Base-by-base conservation (phyloP, 2,113 vertebrate species). In the Tyto alba region DNA sequence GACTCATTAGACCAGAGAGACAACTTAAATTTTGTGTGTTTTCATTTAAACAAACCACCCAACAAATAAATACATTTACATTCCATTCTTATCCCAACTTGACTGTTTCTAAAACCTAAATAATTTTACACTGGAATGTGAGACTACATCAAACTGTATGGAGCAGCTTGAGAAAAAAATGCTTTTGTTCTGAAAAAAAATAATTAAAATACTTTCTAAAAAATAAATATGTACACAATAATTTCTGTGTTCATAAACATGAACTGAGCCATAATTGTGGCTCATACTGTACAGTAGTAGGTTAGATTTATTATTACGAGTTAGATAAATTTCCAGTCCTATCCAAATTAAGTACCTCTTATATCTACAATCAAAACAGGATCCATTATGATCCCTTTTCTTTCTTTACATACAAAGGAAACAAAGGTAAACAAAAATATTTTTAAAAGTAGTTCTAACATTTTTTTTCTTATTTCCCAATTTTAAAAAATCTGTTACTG, bases 21-120 rank as follows among this genome's bases (percentile, higher is more conserved):
- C 0, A 19, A 19, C 5, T 3, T 40, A 0, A 8, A 11, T 40
- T 73, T 71, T 62, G 45, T 18, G 6, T 63, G 14, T 6, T 59
- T 48, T 80, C 9, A 64, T 82, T 52, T 50, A 73, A 79, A 72
- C 13, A 88, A 45, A 18, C 4, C 8, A n/a, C 13, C 2, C 66
- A 71, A 68, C 16, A 45, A 71, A 79, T 10, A 75, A 56, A 79
- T 79, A 1, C 10, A 64, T 32, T 17, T 82, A 11, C 27, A 56
- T 79, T 68, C 43, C 36, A 55, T 69, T 74, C 15, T 89, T 89
- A 74, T 29, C 26, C 27, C 75, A 82, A 52, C 15, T 27, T 82
- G 17, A 56, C 73, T 81, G 9, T 23, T 85, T 84, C n/a, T 41
- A 63, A 62, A 63, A 40, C 18, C 82, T 27, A 78, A 55, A 23